Conservation (phyloP, 1,140 invertebrate species). For the Neotoxoptera formosana region DNA sequence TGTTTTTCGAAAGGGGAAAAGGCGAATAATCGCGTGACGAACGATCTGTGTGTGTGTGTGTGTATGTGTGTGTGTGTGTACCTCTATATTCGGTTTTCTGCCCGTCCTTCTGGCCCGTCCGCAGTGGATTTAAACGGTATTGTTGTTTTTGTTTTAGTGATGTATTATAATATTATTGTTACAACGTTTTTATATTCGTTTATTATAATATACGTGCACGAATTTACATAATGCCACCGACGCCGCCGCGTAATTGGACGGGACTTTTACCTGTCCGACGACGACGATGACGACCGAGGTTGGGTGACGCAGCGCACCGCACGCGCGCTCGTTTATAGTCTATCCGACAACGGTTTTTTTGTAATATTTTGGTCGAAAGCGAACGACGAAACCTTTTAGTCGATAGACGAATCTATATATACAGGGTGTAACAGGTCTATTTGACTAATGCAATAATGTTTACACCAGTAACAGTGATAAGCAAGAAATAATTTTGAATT, state of each 20-base stretch:
- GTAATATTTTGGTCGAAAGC: not conserved
- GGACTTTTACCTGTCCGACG: constrained; percentile 2
- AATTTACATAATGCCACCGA: not conserved
- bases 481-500: too few relatives aligned
- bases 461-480: too few relatives aligned
- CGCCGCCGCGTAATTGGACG: not conserved
- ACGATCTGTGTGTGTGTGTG: not conserved
- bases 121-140: not conserved
- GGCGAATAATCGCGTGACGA: constrained; percentile 8
- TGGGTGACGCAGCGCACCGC: not conserved
- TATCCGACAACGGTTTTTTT: not conserved
- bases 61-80: not conserved
- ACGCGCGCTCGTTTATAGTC: not conserved
- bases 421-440: too few relatives aligned
- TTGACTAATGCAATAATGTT: too few relatives aligned
- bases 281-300: not conserved
- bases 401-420: not conserved
- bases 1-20: constrained; percentile 5
- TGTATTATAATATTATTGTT: constrained; percentile 22
- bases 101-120: not conserved
- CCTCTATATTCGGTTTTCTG: not conserved
- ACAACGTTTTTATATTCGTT: not conserved
- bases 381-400: not conserved
- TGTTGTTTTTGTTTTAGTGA: not conserved
- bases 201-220: not conserved